A percentile compares a stretch with the other conserved stretches of the same genome.
Conservation (phyloP, 2,113 vertebrate species). For the Laticauda laticaudata region DNA sequence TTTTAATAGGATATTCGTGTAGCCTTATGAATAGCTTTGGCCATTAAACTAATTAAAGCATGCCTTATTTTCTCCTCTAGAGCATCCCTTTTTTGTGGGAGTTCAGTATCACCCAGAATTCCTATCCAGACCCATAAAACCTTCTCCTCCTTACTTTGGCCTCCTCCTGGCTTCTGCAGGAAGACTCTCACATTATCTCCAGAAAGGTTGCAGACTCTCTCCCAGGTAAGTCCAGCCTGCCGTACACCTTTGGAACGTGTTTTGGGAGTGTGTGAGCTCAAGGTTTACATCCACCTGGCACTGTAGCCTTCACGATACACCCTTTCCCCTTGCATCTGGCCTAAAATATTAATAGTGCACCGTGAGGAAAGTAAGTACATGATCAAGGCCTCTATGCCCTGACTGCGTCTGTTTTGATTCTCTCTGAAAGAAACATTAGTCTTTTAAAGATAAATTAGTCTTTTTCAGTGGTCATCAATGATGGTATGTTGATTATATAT, state of each 20-base stretch:
- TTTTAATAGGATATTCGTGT: background rate
- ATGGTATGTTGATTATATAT: background rate
- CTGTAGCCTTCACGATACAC: background rate
- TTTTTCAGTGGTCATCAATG: background rate
- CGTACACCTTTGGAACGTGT: background rate
- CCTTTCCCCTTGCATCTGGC: background rate
- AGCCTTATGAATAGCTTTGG: background rate
- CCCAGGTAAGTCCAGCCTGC: constrained; percentile 76
- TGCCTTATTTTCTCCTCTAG: constrained; percentile 62
- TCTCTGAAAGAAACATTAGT: background rate
- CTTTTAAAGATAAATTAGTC: background rate
- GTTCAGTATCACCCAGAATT: constrained; percentile 97
- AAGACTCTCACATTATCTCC: constrained; percentile 83
- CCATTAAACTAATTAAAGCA: background rate
- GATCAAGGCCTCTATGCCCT: background rate
- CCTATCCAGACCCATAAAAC: constrained; percentile 93
- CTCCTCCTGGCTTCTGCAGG: constrained; percentile 87
- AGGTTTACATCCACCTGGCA: background rate
- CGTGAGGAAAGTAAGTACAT: background rate
- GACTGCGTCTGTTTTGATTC: background rate
- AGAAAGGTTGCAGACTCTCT: constrained; percentile 89
- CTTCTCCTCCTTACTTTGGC: constrained; percentile 91
- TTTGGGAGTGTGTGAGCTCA: background rate
- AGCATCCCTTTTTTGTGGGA: constrained; percentile 91
- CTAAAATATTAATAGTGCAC: background rate